Evolutionary conservation across 2,888 invertebrate species (phyloP), one percentile per base, ranked within the genome.

Genomic region (Brachypalpus laphriformis): DNA sequence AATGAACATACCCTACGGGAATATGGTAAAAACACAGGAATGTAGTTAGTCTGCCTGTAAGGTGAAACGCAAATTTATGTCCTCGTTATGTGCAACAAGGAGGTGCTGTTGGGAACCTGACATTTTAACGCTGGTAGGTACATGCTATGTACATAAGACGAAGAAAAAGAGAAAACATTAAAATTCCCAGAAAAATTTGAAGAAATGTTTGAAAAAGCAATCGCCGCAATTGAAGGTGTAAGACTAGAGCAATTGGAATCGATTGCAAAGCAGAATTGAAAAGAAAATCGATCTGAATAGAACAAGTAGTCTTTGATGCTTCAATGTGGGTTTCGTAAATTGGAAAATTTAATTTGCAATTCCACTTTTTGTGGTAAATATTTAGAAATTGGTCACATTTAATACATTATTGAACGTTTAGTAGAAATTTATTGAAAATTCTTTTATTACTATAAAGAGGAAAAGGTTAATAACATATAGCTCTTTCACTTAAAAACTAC

Each of bases 181-280:
- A 28, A 34, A 34, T 34, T 34, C 16, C 28, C 8, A 14, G 4
- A 22, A 63, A 40, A 22, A 31, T n/a, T n/a, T 11, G 7, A 22
- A 37, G 25, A 37, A 72, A 59, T 45, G 37, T 22, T 47, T 49
- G 49, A 18, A 18, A 40, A 14, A 61, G 49, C 61, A 72, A 25
- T 72, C 61, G 61, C 40, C 51, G 42, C 51, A 54, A 63, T 63
- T 42, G 54, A 61, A 0, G 20, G 45, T 51, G 63, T 28, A 54
- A 63, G n/a, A 34, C 63, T 54, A 20, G 11, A 54, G 65, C 56
- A 45, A 74, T 74, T 56, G 22, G 18, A 74, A 65, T 65, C 65
- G 63, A 74, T 74, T 74, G 65, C 63, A 22, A 31, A 34, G 63
- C 22, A 7, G 54, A 54, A 18, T 28, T 31, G 11, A 61, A 74